Evolutionary conservation across 2,888 invertebrate genomes (phyloP).

Genomic region (Sphinx pinastri): DNA sequence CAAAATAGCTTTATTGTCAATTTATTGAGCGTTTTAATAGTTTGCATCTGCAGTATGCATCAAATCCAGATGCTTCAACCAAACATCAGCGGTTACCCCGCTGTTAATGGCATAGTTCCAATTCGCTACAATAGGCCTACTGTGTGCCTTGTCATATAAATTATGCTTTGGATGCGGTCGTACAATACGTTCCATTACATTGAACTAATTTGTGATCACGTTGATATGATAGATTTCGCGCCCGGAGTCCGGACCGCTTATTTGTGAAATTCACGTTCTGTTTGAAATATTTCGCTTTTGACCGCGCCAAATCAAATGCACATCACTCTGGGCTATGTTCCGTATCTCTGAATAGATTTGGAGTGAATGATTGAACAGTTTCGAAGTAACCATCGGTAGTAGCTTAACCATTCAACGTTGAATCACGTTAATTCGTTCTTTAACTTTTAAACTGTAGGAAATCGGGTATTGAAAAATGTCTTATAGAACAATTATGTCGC

Average conservation of each 20-base stretch:
- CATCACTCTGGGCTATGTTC: slow-evolving; percentile 1
- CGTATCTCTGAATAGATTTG: not conserved
- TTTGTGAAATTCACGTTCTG: slow-evolving; percentile 30
- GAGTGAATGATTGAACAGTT: not conserved
- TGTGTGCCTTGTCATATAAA: slow-evolving; percentile 64
- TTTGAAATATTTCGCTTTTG: slow-evolving; percentile 29
- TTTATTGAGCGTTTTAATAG: slow-evolving; percentile 17
- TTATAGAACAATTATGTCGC: no score
- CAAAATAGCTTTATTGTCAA: slow-evolving; percentile 14
- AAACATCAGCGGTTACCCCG: slow-evolving; percentile 46
- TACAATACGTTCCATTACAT: slow-evolving; percentile 67
- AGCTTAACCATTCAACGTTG: no score
- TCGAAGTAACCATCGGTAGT: no score
- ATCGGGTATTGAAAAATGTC: no score
- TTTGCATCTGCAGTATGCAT: slow-evolving; percentile 16
- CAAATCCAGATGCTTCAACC: slow-evolving; percentile 43
- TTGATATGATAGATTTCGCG: slow-evolving; percentile 39
- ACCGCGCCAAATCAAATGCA: not conserved
- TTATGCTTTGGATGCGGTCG: slow-evolving; percentile 56
- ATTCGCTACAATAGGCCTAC: slow-evolving; percentile 56
- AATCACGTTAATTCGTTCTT: no score
- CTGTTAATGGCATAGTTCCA: slow-evolving; percentile 70
- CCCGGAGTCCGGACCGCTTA: slow-evolving; percentile 19
- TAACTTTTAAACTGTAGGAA: no score
- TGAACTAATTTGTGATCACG: slow-evolving; percentile 53